Evolutionary conservation across 2,797 vertebrate genomes (phyloP).

Genomic region (Aldrovandia affinis): DNA sequence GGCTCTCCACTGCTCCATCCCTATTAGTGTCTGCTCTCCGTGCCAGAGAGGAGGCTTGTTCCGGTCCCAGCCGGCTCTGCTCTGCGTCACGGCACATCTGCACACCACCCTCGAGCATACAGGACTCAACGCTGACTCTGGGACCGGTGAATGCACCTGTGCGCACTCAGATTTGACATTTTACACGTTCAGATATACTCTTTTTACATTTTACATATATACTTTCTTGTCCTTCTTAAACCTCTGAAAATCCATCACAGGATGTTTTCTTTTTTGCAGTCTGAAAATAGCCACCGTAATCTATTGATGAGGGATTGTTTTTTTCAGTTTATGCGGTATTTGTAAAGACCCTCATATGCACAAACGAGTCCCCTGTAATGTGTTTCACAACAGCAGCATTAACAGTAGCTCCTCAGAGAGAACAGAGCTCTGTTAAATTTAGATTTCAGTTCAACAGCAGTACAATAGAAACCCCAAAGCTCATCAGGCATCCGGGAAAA

Average conservation of each 20-base stretch:
- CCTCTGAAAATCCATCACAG: no score
- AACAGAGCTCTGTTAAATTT: not conserved
- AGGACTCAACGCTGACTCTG: slow-evolving; percentile 33
- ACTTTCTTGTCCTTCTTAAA: no score
- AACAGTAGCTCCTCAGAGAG: not conserved
- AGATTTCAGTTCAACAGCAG: not conserved
- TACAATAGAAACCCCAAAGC: not conserved
- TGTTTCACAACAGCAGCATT: not conserved
- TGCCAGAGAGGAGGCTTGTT: slow-evolving; percentile 28
- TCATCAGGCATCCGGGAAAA: not conserved
- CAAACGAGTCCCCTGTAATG: not conserved
- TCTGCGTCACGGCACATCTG: slow-evolving; percentile 42
- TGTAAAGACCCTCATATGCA: slow-evolving; percentile 6
- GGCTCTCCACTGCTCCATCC: not conserved
- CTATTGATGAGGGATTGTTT: not conserved
- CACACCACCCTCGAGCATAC: slow-evolving; percentile 20
- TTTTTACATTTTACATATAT: no score
- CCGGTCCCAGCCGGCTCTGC: slow-evolving; percentile 36
- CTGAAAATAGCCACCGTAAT: slow-evolving; percentile 25
- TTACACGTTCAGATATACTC: not conserved
- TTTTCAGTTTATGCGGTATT: not conserved
- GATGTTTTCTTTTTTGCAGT: not conserved
- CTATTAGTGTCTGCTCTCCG: slow-evolving; percentile 14
- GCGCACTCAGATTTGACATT: not conserved
- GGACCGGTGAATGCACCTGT: not conserved